Percentiles rank a stretch among this genome's conserved stretches.
phyloP scores from a whole-genome alignment of 2,888 invertebrate genomes.

The Drosophila diplacantha region DNA sequence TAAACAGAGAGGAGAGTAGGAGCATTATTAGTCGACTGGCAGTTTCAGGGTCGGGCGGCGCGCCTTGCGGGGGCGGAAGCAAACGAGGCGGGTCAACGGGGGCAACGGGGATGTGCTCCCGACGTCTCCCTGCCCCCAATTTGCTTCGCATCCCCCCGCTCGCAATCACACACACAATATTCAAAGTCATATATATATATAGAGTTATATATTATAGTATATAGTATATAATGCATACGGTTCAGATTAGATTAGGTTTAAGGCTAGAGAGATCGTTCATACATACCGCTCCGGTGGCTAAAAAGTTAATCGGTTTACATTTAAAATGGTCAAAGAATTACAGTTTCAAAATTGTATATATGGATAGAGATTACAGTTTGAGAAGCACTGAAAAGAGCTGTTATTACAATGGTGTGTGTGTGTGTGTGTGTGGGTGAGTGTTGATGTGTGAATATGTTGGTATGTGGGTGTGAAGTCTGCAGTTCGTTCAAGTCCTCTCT shows the following conservation, averaged over 20 bases:
- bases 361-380: constrained; percentile 51
- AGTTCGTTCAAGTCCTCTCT: background rate
- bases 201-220: constrained; percentile 20
- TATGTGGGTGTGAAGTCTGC: constrained; percentile 4
- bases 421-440: constrained; percentile 4
- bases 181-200: constrained; percentile 35
- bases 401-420: constrained; percentile 63
- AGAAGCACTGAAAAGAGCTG: constrained; percentile 73
- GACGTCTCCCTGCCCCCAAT: constrained; percentile 2
- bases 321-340: constrained; percentile 54
- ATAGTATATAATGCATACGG: constrained; percentile 26
- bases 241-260: constrained; percentile 36
- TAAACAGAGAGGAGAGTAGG: constrained; percentile 47
- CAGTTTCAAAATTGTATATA: constrained; percentile 46
- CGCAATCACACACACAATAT: constrained; percentile 33
- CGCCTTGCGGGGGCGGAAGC: constrained; percentile 20
- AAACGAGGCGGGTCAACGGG: constrained; percentile 5
- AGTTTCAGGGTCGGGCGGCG: constrained; percentile 8
- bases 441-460: background rate
- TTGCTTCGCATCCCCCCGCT: constrained; percentile 26
- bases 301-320: constrained; percentile 66
- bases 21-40: constrained; percentile 30
- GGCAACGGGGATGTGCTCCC: background rate
- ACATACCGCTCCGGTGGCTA: constrained; percentile 74
- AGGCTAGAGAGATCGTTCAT: constrained; percentile 54